Evolutionary conservation across 2,888 invertebrate species (phyloP), one percentile per base, ranked within the genome.

Genomic region (Anagyrus pseudococci): DNA sequence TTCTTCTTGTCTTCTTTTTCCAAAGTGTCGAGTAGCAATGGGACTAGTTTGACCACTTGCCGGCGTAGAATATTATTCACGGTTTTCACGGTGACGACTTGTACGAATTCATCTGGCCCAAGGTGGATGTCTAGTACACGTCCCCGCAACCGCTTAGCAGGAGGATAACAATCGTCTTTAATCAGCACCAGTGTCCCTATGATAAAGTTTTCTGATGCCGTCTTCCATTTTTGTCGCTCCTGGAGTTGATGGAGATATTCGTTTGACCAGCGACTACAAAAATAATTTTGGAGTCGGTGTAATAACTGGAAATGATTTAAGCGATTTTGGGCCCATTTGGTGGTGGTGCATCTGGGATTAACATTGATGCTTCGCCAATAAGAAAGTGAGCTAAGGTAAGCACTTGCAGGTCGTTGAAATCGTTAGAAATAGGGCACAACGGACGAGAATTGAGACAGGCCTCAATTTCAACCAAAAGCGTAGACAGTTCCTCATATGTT

Each of bases 171-270:
- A 13, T 66, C 66, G 17, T 63, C 58, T 17, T 47, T 41, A 4
- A 63, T 7, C 0, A 58, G 20, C 1, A 63, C 63, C 22, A 63
- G 50, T 17, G 33, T 26, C 4, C 49, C 58, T 2, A 57, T 25
- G 4, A 13, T 13, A 40, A 57, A 60, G n/a, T 64, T 64, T 6
- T 22, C 41, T 1, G 37, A n/a, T 13, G 50, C 22, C n/a, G 49
- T 33, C 17, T 58, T 40, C 55, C 59, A 59, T 7, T 59, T 59
- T 26, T 20, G n/a, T 26, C 59, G 20, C 2, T 26, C 19, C 26
- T 44, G 25, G 15, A 70, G 69, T 26, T 23, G 43, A 33, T n/a
- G 73, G 67, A 10, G 72, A 70, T 50, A 70, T 71, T 54, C 48
- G 8, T 13, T 20, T 2, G 22, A 48, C 48, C 54, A 61, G 1